These are phyloP conservation scores for Myotis vivesi DNA, from an alignment of 2,797 vertebrate species.

Conservation along the genomic window DNA sequence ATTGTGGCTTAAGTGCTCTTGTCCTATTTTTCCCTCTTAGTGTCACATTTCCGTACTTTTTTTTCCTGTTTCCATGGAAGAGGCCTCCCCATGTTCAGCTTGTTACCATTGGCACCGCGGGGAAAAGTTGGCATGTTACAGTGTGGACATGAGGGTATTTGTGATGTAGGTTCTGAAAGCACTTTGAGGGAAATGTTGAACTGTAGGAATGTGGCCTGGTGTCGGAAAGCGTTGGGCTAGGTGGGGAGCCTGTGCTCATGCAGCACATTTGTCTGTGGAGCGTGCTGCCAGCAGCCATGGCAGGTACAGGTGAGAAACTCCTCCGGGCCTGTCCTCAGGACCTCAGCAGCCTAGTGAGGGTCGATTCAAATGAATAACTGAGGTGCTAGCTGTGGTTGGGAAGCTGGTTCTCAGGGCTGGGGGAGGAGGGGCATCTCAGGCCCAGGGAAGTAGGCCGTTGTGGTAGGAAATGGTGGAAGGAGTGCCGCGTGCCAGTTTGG, in stretches of 20 bases:
- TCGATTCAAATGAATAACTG: too few relatives aligned
- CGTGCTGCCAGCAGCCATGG: too few relatives aligned
- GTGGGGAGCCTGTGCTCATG: neutral
- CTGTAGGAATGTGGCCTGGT: neutral
- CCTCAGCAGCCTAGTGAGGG: neutral
- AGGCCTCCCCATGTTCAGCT: neutral
- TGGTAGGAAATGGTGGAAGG: neutral
- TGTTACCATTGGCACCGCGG: neutral
- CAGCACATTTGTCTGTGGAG: neutral
- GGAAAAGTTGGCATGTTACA: neutral
- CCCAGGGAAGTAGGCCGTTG: neutral
- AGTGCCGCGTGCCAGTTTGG: neutral
- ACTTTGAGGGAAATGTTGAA: too few relatives aligned
- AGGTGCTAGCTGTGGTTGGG: neutral
- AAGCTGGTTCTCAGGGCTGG: neutral
- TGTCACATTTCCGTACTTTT: neutral
- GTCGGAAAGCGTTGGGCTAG: neutral
- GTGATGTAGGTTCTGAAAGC: neutral
- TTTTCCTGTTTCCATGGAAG: neutral
- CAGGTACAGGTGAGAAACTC: neutral
- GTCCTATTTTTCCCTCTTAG: neutral
- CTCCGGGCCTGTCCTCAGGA: neutral
- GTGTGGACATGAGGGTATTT: neutral
- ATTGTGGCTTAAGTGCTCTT: neutral
- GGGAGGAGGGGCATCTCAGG: neutral